These are phyloP conservation scores for Cephus runcator DNA, from an alignment of 2,888 invertebrate species.

Conservation along the genomic window DNA sequence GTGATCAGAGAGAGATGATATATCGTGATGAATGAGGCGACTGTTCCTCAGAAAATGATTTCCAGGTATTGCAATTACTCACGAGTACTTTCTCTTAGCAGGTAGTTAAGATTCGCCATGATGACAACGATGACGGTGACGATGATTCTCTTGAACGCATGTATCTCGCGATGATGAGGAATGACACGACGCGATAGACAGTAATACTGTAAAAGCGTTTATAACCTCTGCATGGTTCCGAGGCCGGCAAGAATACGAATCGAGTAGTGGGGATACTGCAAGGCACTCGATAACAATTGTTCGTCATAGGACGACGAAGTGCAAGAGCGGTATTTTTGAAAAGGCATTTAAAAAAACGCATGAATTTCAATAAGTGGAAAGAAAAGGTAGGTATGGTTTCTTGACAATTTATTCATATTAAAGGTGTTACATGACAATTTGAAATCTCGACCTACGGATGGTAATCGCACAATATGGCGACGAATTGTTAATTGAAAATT, in stretches of 20 bases:
- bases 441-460: slow-evolving; percentile 5
- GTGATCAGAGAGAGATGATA: not conserved
- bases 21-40: not conserved
- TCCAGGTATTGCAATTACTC: slow-evolving; percentile 29
- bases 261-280: not conserved
- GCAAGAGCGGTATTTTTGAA: not conserved
- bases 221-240: not conserved
- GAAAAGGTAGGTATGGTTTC: not conserved
- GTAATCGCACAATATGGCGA: slow-evolving; percentile 8
- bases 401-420: not conserved
- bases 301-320: not conserved
- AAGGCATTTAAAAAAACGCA: not conserved
- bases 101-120: slow-evolving; percentile 45
- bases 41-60: not conserved
- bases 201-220: not conserved
- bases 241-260: not conserved
- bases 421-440: not conserved
- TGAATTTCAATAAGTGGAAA: not conserved
- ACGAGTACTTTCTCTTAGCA: slow-evolving; percentile 42
- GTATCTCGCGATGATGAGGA: not conserved
- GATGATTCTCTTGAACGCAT: not conserved
- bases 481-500: slow-evolving; percentile 12
- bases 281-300: not conserved
- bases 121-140: slow-evolving; percentile 6
- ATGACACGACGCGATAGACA: not conserved